phyloP scores from a whole-genome alignment of 1,140 invertebrate genomes.

The Ctenoplectra terminalis region DNA sequence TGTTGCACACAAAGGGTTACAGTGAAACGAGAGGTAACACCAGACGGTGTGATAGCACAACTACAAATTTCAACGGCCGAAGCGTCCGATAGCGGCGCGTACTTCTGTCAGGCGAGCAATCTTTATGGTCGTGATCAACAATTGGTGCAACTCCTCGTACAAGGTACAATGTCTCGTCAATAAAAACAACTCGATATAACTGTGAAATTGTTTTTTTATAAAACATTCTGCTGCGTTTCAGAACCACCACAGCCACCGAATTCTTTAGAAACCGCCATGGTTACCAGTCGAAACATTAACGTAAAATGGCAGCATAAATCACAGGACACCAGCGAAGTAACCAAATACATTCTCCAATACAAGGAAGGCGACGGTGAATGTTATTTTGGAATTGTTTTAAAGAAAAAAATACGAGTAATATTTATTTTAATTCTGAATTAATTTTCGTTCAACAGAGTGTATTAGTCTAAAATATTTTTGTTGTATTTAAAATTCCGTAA shows the following conservation, averaged over 20 bases:
- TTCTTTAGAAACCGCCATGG: conserved; percentile 87
- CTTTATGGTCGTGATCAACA: conserved; percentile 92
- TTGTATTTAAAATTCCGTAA: no score
- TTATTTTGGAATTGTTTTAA: background rate
- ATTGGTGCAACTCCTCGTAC: conserved; percentile 90
- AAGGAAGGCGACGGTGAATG: conserved; percentile 85
- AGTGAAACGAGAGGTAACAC: conserved; percentile 87
- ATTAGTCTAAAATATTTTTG: no score
- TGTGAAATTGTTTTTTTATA: background rate
- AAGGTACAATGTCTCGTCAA: conserved; percentile 84
- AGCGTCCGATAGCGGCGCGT: conserved; percentile 90
- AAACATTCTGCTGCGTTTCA: conserved; percentile 63
- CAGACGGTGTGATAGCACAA: conserved; percentile 88
- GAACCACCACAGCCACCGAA: conserved; percentile 89
- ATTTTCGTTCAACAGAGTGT: no score
- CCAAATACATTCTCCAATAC: conserved; percentile 89
- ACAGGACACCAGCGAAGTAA: conserved; percentile 87
- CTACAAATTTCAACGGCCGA: conserved; percentile 89
- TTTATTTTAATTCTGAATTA: no score
- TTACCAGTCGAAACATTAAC: conserved; percentile 88
- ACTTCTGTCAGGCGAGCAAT: conserved; percentile 93
- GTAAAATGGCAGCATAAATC: conserved; percentile 90
- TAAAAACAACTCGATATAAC: background rate
- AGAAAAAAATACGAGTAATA: background rate
- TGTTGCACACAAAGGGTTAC: conserved; percentile 83